Evolutionary conservation across 1,140 invertebrate genomes (phyloP).

Genomic region (Heliconius nattereri): DNA sequence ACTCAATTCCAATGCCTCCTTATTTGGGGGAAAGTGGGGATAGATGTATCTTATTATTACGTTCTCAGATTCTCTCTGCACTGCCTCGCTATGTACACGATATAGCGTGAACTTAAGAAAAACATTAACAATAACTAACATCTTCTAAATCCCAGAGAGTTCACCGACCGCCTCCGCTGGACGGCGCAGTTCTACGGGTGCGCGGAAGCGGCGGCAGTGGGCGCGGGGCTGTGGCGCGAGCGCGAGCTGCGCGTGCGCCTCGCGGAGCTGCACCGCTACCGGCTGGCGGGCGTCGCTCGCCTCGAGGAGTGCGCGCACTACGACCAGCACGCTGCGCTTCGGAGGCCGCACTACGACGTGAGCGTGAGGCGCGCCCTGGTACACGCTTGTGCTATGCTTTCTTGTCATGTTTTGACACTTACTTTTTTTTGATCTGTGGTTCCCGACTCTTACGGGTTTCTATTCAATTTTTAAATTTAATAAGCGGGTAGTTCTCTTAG

Average conservation of each 20-base stretch:
- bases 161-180: conserved; percentile 90
- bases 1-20: too few relatives aligned
- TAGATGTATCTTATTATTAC: too few relatives aligned
- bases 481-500: too few relatives aligned
- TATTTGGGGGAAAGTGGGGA: too few relatives aligned
- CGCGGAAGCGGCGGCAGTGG: conserved; percentile 90
- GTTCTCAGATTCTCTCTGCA: too few relatives aligned
- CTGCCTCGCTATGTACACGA: too few relatives aligned
- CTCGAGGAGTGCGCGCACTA: conserved; percentile 92
- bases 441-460: too few relatives aligned
- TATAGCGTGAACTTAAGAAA: too few relatives aligned
- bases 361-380: conserved; percentile 56
- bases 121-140: too few relatives aligned
- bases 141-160: conserved; percentile 81
- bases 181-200: conserved; percentile 94
- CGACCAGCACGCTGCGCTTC: conserved; percentile 86
- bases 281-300: conserved; percentile 89
- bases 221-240: conserved; percentile 90
- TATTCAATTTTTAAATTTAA: too few relatives aligned
- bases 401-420: background rate
- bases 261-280: conserved; percentile 90
- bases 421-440: too few relatives aligned
- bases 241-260: conserved; percentile 90
- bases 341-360: conserved; percentile 59
- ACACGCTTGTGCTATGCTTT: conserved; percentile 42